Evolutionary conservation across 2,797 vertebrate genomes (phyloP), one percentile per base, ranked within the genome.

Genomic region (Sebastes iracundus): DNA sequence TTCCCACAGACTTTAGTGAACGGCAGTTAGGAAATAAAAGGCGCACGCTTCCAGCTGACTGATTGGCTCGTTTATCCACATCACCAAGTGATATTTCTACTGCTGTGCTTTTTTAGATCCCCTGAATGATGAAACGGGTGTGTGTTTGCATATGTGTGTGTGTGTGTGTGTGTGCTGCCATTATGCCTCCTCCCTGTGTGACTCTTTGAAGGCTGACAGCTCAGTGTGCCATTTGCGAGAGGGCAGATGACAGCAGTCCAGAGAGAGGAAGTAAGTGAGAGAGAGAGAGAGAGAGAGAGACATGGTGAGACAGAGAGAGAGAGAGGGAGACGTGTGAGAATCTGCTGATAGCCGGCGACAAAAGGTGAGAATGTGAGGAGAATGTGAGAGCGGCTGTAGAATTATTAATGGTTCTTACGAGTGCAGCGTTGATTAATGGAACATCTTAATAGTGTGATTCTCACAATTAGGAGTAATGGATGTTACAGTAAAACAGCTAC

Each of bases 31-130:
- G 88, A 93, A 89, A 90, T 92, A 94, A 94, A 94, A 93, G 89
- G 84, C 90, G 89, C 81, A 73, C 79, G 75, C 91, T 91, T 93
- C 79, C 86, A 85, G 77, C 83, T 94, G 92, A 95, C 87, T 94
- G 94, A 94, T 92, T 91, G 90, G 93, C 83, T 90, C 89, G 81
- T 95, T 95, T 93, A 93, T 95, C 84, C 88, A 86, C 90, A 93
- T 94, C 90, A 90, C 77, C 64, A 3, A 85, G 90, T 91, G 84
- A 91, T 92, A 93, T 88, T 92, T 95, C 84, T 88, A 77, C 79
- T 42, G 75, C 81, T 81, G 28, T 35, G 53, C 72, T 84, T 86
- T 83, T 87, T 90, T 64, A 87, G 88, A 93, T 88, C 81, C 18
- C 53, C 58, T 20, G 80, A 85, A 88, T 90, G 84, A 94, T 91